Evolutionary conservation across 2,113 vertebrate species (phyloP), one percentile per base, ranked within the genome.

Genomic region (Macquaria australasica): DNA sequence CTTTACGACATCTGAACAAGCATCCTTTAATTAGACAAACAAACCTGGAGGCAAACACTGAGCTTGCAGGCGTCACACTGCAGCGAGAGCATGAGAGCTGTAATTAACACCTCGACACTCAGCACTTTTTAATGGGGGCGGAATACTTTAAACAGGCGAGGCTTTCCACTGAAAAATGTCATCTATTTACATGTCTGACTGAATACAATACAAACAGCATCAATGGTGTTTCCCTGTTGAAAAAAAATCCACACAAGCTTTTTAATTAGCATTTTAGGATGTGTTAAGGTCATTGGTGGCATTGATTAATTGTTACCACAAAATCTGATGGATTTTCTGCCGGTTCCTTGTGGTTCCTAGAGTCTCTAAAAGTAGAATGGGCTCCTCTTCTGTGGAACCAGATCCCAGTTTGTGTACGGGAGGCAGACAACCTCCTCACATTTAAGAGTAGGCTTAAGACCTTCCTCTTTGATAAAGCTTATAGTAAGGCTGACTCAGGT

Each of bases 91-190:
- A 14, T 4, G 9, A 75, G 25, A 67, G 60, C 78, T 68, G 48
- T 50, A 60, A 72, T 81, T 77, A 83, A 78, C 68, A 50, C 77
- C 70, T 73, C 11, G 51, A 48, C 25, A 53, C 31, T 78, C 18
- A 5, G 20, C 39, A 58, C 21, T 34, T 72, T 48, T 59, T 14
- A 75, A 12, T 20, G n/a, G 48, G 12, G 60, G 50, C 8, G 4
- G 60, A 59, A 77, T 41, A 48, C 37, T 62, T 53, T 11, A 2
- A 11, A 28, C 8, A 77, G 53, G 67, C 3, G 16, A 23, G 48
- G 48, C 58, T 31, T 64, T 9, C 4, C 41, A 8, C 25, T 16
- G 6, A 37, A 48, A 48, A 63, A n/a, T 23, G 3, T 11, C 0
- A 75, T 18, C 53, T 12, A n/a, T 56, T 23, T n/a, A n/a, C 25